Base-by-base conservation (phyloP, 2,888 invertebrate species). In the Kuschelorhynchus macadamiae region DNA sequence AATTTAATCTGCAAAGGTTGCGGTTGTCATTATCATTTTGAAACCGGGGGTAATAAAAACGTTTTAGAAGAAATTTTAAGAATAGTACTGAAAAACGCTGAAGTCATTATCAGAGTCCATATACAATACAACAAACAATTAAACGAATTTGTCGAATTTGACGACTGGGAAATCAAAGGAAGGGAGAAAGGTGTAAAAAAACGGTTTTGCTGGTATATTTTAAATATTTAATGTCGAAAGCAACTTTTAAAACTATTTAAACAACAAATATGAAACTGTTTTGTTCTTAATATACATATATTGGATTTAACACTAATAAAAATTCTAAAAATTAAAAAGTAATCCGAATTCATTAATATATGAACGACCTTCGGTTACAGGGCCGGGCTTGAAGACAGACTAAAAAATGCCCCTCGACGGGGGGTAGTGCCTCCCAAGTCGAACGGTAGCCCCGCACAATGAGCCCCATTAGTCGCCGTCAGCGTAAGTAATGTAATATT, bases 401-500 rank as follows among this genome's bases (percentile, higher is more conserved):
- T 80, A 79, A 80, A 80, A 80, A 80, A 80, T 80, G 76, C 79
- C 78, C 44, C 78, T 66, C 74, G 75, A 74, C 71, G 72, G 79
- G 80, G 79, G 79, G 76, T 77, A 66, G 70, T 74, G 77, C 80
- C 80, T 78, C 82, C 81, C 82, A 82, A 81, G 81, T 80, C 74
- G 81, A 81, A 82, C 82, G 78, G 82, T 82, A 82, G 82, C 82
- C 76, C 76, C 78, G 78, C 72, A 81, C 81, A 81, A 81, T 81
- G 77, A 78, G 74, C 73, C 65, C 74, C 72, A 76, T 79, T 79
- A 77, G 78, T 79, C 76, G 73, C 72, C 77, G 79, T 79, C 79
- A 78, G 59, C 71, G 73, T 79, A 78, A 79, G 76, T 77, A 79
- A 79, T 79, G 79, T 78, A 80, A 80, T 79, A 78, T 78, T 79